Percentiles rank a stretch among this genome's conserved stretches.
Conservation (phyloP, 2,888 invertebrate species). For the Chironomus riparius region DNA sequence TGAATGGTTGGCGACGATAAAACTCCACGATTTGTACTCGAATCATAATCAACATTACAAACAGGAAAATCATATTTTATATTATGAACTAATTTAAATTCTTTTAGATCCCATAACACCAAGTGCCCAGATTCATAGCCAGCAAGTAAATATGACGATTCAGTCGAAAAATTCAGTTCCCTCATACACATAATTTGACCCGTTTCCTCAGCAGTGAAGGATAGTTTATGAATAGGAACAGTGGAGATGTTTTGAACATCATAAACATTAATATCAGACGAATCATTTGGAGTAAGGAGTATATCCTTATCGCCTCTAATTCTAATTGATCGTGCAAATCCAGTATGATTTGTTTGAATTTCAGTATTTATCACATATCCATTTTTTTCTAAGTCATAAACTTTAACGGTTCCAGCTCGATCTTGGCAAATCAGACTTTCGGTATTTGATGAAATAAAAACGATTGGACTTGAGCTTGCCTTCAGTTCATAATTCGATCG, state of each 20-base stretch:
- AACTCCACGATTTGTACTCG: conserved; percentile 54
- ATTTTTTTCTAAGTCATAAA: conserved; percentile 53
- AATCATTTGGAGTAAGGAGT: conserved; percentile 56
- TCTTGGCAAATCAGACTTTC: conserved; percentile 62
- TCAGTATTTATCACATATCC: conserved; percentile 51
- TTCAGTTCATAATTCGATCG: conserved; percentile 21
- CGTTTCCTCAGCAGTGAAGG: conserved; percentile 31
- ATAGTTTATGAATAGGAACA: conserved; percentile 39
- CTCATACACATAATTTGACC: conserved; percentile 52
- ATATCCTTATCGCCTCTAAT: conserved; percentile 46
- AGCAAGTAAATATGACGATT: conserved; percentile 51
- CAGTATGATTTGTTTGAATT: conserved; percentile 53
- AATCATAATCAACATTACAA: conserved; percentile 58
- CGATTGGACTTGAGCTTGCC: conserved; percentile 4
- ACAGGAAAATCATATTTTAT: conserved; percentile 56
- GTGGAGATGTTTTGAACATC: conserved; percentile 43
- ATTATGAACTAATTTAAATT: conserved; percentile 49
- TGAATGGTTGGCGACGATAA: conserved; percentile 45
- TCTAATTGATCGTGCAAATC: conserved; percentile 61
- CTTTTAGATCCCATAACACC: conserved; percentile 60
- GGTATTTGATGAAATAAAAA: conserved; percentile 42
- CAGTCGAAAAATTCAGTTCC: conserved; percentile 33
- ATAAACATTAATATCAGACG: conserved; percentile 47
- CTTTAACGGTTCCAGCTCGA: conserved; percentile 60
- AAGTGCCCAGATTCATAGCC: conserved; percentile 69